Conservation (phyloP, 2,113 vertebrate genomes). For the Anas platyrhynchos region DNA sequence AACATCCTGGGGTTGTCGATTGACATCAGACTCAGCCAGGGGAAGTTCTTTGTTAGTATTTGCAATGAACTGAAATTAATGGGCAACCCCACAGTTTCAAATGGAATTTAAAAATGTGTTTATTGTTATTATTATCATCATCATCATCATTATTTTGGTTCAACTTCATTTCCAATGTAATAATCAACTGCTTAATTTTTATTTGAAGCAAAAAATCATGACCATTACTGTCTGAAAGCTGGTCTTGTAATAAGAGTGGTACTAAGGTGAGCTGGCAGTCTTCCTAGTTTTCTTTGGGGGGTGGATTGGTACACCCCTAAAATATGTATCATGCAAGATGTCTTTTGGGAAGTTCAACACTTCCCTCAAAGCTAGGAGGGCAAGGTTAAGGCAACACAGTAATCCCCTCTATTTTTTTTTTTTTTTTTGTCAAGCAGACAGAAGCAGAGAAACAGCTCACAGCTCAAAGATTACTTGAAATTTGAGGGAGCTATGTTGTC, state of each 20-base stretch:
- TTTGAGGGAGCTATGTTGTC: not conserved
- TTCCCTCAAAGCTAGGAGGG: not conserved
- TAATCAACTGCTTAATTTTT: not conserved
- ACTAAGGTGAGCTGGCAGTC: not conserved
- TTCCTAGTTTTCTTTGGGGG: not conserved
- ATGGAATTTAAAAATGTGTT: not conserved
- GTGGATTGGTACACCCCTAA: not conserved
- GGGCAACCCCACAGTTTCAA: not conserved
- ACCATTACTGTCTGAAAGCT: not conserved
- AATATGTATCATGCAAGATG: rapidly evolving
- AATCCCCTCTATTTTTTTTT: not conserved
- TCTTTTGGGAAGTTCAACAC: not conserved
- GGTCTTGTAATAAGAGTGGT: not conserved
- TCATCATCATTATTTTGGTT: not conserved
- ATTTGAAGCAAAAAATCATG: not conserved
- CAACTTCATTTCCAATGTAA: not conserved
- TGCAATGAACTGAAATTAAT: not conserved
- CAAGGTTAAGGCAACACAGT: not conserved
- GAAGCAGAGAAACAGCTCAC: not conserved
- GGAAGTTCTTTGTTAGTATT: not conserved
- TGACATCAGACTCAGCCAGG: not conserved
- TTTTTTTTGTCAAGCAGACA: not conserved
- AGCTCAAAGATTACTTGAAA: not conserved
- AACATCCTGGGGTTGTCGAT: not conserved
- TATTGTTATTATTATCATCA: no score